Percentiles rank a stretch among this genome's conserved stretches.
phyloP scores from a whole-genome alignment of 1,140 invertebrate species.

The Archivesica marissinica region DNA sequence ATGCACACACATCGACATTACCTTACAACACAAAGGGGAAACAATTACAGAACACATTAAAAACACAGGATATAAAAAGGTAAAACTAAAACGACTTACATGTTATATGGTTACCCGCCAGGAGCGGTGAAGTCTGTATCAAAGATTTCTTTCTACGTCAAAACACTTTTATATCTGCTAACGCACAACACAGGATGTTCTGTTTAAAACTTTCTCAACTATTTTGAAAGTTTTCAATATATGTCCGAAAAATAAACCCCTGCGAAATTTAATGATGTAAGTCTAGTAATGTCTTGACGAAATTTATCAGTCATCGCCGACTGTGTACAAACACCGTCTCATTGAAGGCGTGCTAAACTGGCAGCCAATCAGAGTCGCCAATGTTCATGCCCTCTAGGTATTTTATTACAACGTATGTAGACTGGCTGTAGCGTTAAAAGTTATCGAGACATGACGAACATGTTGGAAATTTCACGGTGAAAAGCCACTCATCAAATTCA shows the following conservation, averaged over 20 bases:
- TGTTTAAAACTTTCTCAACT: background rate
- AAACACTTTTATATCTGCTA: background rate
- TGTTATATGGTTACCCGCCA: background rate
- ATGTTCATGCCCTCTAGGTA: background rate
- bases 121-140: background rate
- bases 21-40: too few species aligned
- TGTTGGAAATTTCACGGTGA: too few species aligned
- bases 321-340: background rate
- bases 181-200: background rate
- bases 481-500: too few species aligned
- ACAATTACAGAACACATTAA: too few species aligned
- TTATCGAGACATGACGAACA: too few species aligned
- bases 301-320: constrained; percentile 9
- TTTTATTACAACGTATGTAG: constrained; percentile 5
- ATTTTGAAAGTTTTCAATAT: background rate
- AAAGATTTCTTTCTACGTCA: background rate
- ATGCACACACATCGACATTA: too few species aligned
- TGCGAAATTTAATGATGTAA: constrained; percentile 27
- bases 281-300: background rate
- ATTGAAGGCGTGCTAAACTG: constrained; percentile 4
- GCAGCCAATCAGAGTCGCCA: background rate
- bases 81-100: constrained; percentile 1
- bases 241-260: background rate
- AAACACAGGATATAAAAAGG: too few species aligned
- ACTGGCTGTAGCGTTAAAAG: background rate